Conservation (phyloP, 2,113 vertebrate species). For the Lagopus muta region DNA sequence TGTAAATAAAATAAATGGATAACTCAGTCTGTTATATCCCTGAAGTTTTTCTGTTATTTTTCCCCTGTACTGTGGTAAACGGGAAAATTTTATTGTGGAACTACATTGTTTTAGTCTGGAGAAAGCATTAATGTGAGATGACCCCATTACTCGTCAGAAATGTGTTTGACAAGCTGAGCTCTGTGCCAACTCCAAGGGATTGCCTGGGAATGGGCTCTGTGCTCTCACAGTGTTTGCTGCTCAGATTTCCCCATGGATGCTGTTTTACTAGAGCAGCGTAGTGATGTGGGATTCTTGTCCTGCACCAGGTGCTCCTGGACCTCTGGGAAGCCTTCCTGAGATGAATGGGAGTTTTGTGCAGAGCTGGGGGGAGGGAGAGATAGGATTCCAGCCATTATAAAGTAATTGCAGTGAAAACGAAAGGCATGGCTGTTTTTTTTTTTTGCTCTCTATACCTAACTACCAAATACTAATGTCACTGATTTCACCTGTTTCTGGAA, state of each 20-base stretch:
- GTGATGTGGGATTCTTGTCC: not conserved
- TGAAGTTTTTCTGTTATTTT: not conserved
- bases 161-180: not conserved
- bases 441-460: not conserved
- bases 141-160: not conserved
- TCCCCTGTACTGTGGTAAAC: not conserved
- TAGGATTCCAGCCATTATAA: not conserved
- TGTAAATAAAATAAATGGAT: not conserved
- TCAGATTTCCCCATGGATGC: not conserved
- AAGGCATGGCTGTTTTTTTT: not conserved
- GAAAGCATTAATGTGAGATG: not conserved
- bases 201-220: not conserved
- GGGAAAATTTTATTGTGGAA: not conserved
- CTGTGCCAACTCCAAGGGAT: not conserved
- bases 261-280: fast-evolving
- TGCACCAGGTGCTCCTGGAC: not conserved
- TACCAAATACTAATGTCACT: not conserved
- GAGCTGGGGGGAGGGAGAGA: not conserved
- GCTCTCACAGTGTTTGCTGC: not conserved
- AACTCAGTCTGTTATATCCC: not conserved
- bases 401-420: not conserved
- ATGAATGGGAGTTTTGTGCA: not conserved
- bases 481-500: conserved; percentile 60
- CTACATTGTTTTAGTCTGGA: not conserved
- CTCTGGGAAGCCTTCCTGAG: not conserved